Percentiles rank a stretch among this genome's conserved stretches.
Conservation (phyloP, 1,140 invertebrate genomes). For the Atta texana region DNA sequence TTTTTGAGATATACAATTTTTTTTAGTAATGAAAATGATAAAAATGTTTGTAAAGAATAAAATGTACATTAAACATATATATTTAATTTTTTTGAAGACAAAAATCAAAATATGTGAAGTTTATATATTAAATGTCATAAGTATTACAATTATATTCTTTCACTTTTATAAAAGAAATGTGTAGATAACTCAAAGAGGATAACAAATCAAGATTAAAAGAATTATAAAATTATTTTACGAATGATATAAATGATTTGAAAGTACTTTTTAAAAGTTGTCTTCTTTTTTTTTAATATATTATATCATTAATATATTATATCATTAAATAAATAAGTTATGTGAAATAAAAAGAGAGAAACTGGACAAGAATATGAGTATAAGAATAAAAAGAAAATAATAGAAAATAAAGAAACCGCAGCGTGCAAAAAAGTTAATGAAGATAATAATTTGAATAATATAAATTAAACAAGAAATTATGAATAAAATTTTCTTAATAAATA, state of each 20-base stretch:
- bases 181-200: neutral
- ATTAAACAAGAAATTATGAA: neutral
- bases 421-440: no score
- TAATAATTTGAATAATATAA: neutral
- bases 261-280: neutral
- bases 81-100: neutral
- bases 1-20: neutral
- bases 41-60: neutral
- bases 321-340: no score
- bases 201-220: slow-evolving; percentile 5
- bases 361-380: neutral
- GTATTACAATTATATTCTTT: neutral
- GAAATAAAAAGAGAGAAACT: neutral
- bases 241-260: neutral
- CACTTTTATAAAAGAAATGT: neutral
- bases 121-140: neutral
- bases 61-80: neutral
- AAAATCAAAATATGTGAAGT: neutral
- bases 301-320: no score
- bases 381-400: neutral
- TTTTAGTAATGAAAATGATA: neutral
- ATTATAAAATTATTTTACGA: neutral
- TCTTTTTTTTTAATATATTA: neutral
- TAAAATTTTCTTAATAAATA: neutral
- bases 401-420: no score